Evolutionary conservation across 2,797 vertebrate genomes (phyloP).

Genomic region (Poecilia wingei): DNA sequence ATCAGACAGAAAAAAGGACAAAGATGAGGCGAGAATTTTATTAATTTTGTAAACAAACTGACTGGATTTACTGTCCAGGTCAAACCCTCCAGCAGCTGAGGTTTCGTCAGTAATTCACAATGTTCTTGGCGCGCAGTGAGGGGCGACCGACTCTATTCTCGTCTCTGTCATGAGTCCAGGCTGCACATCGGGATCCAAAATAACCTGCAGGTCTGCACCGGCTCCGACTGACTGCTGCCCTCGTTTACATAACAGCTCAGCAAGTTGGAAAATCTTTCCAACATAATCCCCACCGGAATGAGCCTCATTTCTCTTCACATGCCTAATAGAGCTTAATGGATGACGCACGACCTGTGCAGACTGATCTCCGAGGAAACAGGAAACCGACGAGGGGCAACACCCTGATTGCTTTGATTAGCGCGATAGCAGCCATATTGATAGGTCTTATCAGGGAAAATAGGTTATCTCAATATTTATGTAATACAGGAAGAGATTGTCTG

Average conservation of each 20-base stretch:
- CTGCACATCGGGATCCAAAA: constrained; percentile 12
- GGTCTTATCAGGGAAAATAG: background rate
- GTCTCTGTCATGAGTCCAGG: constrained; percentile 1
- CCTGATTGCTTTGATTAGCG: background rate
- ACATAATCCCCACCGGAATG: constrained; percentile 51
- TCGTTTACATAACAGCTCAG: constrained; percentile 56
- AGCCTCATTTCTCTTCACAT: constrained; percentile 13
- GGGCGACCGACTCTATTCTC: constrained; percentile 21
- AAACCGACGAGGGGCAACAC: background rate
- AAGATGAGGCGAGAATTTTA: background rate
- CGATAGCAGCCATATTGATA: background rate
- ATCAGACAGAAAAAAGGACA: background rate
- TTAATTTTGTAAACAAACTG: background rate
- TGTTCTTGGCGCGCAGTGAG: background rate
- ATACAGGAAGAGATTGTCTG: background rate
- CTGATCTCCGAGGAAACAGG: background rate
- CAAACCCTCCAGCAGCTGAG: constrained; percentile 11
- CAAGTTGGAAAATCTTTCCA: constrained; percentile 24
- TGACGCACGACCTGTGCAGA: constrained; percentile 45
- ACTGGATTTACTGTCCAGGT: background rate
- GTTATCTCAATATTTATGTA: background rate
- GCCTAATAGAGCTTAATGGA: constrained; percentile 43
- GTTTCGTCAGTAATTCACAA: background rate
- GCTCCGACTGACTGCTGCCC: constrained; percentile 2
- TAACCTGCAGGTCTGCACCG: constrained; percentile 13